phyloP scores from a whole-genome alignment of 2,797 vertebrate genomes.

The Chloroceryle amazona region DNA sequence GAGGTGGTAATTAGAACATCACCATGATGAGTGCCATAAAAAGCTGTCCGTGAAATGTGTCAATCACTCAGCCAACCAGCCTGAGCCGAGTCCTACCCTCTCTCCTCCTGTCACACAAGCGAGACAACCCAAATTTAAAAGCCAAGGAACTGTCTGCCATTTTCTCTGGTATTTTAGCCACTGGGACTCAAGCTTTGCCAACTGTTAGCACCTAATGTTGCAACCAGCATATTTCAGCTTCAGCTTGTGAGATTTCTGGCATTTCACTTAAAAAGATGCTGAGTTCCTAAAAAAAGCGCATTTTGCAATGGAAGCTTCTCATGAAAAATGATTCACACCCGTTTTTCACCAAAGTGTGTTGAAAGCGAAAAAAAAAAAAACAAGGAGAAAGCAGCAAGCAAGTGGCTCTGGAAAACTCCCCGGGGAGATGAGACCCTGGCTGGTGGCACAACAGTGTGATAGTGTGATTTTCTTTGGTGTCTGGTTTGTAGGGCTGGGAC shows the following conservation, averaged over 20 bases:
- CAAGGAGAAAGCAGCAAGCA: conserved; percentile 19
- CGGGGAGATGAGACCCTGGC: neutral
- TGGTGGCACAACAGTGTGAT: neutral
- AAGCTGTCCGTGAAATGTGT: neutral
- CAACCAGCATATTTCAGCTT: conserved; percentile 64
- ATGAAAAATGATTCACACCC: conserved; percentile 36
- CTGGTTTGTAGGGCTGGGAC: neutral
- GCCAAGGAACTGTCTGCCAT: conserved; percentile 60
- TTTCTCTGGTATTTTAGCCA: conserved; percentile 48
- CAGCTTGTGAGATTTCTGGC: conserved; percentile 54
- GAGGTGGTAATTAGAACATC: conserved; percentile 15
- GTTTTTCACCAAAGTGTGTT: conserved; percentile 26
- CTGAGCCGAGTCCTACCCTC: neutral
- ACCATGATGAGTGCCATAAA: neutral
- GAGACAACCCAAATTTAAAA: conserved; percentile 26
- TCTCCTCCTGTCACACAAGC: neutral
- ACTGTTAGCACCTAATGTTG: conserved; percentile 70
- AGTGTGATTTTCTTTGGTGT: neutral
- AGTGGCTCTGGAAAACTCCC: neutral
- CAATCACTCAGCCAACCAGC: conserved; percentile 12
- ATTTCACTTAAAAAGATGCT: conserved; percentile 57
- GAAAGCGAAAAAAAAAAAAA: neutral
- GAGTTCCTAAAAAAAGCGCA: conserved; percentile 45
- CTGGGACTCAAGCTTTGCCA: conserved; percentile 49
- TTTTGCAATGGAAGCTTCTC: conserved; percentile 50